Conservation (phyloP, 2,797 vertebrate species). For the Protosalanx chinensis region DNA sequence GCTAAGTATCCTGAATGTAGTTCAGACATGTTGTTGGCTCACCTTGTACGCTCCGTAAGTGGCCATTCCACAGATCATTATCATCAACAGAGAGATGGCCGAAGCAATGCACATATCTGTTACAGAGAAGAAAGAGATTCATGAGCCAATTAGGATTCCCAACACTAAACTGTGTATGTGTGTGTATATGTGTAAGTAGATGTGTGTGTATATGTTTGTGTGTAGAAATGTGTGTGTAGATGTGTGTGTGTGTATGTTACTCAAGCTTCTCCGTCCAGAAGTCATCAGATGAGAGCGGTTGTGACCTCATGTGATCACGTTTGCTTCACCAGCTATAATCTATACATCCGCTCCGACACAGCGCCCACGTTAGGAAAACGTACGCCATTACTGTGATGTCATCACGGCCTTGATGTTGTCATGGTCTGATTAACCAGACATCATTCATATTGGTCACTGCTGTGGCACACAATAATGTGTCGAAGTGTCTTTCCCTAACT, state of each 20-base stretch:
- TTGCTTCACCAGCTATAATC: no score
- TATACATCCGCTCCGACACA: no score
- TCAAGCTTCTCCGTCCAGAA: not conserved
- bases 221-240: not conserved
- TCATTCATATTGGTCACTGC: not conserved
- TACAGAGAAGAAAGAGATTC: not conserved
- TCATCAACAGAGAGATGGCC: constrained; percentile 94
- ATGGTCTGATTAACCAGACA: not conserved
- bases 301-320: not conserved
- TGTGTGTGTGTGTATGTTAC: not conserved
- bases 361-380: no score
- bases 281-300: not conserved
- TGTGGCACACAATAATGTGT: not conserved
- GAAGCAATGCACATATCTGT: constrained; percentile 95
- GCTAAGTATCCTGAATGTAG: no score
- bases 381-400: no score
- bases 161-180: not conserved
- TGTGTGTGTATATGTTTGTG: not conserved
- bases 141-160: not conserved
- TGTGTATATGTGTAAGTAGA: no score
- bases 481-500: not conserved
- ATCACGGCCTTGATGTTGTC: not conserved
- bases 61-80: constrained; percentile 95
- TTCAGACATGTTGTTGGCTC: constrained; percentile 22
- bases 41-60: constrained; percentile 97